Conservation (phyloP, 2,888 invertebrate species). For the Stenodera caucasica region DNA sequence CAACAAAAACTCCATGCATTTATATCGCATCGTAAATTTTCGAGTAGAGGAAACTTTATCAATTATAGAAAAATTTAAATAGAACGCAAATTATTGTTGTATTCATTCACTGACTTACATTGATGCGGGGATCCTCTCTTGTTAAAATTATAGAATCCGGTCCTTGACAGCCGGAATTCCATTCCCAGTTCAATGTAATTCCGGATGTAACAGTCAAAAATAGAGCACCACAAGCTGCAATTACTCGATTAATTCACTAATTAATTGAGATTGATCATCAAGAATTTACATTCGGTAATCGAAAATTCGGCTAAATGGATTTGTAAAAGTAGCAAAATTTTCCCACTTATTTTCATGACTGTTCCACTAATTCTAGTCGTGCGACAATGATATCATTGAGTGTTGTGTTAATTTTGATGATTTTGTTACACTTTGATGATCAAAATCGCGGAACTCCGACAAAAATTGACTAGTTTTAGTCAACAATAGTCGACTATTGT, state of each 20-base stretch:
- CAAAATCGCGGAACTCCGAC: neutral
- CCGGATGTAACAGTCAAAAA: conserved; percentile 52
- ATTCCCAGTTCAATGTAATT: conserved; percentile 55
- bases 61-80: neutral
- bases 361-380: no score
- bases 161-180: conserved; percentile 48
- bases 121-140: conserved; percentile 40
- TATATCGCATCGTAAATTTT: neutral
- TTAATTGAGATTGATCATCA: neutral
- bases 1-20: neutral
- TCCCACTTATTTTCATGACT: no score
- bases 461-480: neutral
- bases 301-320: neutral
- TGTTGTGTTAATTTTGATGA: no score
- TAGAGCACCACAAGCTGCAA: conserved; percentile 44
- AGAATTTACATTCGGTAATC: neutral
- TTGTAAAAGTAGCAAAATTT: neutral
- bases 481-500: neutral
- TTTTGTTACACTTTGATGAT: no score
- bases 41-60: neutral
- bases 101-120: conserved; percentile 14
- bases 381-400: no score
- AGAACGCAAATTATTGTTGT: neutral
- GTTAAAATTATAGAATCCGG: conserved; percentile 46
- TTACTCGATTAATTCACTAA: neutral